These are phyloP conservation scores for Turnix velox DNA, from an alignment of 2,113 vertebrate species.

Conservation along the genomic window DNA sequence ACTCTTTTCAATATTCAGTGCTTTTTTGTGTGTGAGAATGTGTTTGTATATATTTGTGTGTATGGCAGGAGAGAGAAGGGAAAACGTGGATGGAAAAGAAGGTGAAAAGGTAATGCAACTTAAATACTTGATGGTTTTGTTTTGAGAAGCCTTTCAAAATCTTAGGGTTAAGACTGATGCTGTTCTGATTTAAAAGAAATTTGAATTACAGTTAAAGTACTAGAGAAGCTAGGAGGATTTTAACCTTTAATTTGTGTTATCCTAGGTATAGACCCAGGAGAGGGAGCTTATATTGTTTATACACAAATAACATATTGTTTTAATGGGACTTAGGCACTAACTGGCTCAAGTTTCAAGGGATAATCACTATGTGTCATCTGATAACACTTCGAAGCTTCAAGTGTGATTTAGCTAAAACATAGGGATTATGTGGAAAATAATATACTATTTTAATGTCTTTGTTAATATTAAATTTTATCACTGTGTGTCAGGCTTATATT, in stretches of 20 bases:
- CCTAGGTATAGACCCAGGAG: neutral
- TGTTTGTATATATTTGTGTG: neutral
- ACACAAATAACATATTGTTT: neutral
- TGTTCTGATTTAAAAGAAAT: neutral
- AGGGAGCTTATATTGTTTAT: neutral
- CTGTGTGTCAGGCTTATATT: neutral
- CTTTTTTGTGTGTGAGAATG: neutral
- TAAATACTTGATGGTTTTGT: neutral
- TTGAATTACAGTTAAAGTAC: neutral
- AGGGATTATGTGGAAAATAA: neutral
- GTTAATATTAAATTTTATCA: neutral
- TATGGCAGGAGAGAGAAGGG: neutral
- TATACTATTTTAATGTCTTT: neutral
- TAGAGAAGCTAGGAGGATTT: neutral
- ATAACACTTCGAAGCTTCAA: neutral
- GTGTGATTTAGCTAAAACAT: neutral
- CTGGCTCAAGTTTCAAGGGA: neutral
- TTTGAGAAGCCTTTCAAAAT: neutral
- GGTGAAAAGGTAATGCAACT: neutral
- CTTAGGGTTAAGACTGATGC: neutral
- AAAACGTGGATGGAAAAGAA: neutral
- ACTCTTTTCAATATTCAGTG: neutral
- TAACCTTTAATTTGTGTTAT: neutral
- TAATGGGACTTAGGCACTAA: neutral
- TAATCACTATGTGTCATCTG: neutral